Base-by-base conservation (phyloP, 2,888 invertebrate species). In the Tenodera sinensis region DNA sequence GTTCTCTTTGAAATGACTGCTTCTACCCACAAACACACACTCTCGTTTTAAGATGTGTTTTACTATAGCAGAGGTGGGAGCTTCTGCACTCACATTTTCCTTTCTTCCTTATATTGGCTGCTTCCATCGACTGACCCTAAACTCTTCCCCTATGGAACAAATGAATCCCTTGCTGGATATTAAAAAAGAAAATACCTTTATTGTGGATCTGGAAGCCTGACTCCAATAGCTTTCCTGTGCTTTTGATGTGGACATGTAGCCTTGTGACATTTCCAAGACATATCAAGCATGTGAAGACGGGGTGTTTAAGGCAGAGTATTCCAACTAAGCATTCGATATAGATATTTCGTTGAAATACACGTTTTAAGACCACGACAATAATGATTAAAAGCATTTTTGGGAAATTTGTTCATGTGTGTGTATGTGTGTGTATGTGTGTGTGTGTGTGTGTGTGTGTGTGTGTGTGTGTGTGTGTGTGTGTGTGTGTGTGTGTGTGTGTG, bases 91-190 rank as follows among this genome's bases (percentile, higher is more conserved):
- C 25, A 8, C 54, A 20, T 71, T 71, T 71, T 71, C 25, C 54
- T 71, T 71, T 87, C 82, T 83, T 34, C 87, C 83, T 87, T 87
- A 87, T 87, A 87, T 87, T 87, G 87, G 87, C 87, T 71, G 15
- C 54, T 87, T 82, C 87, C 82, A 87, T 87, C 87, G 87, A 87
- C 87, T 87, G 87, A 87, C 87, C 87, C 81, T 34, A 34, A 83
- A 87, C 82, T n/a, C 83, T 27, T 87, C 87, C 87, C 87, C 82
- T 27, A 34, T 42, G 87, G 82, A 87, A 87, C 82, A 83, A 88
- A 88, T 88, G 88, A 88, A 88, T 88, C 84, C 88, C 88, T 34
- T 54, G 84, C 84, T 88, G 84, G 88, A 82, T 88, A 88, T 88
- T 88, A 88, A 88, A 88, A 88, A 88, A 87, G 87, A 81, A 88